Base-by-base conservation (phyloP, 2,113 vertebrate genomes). In the Nerophis ophidion region DNA sequence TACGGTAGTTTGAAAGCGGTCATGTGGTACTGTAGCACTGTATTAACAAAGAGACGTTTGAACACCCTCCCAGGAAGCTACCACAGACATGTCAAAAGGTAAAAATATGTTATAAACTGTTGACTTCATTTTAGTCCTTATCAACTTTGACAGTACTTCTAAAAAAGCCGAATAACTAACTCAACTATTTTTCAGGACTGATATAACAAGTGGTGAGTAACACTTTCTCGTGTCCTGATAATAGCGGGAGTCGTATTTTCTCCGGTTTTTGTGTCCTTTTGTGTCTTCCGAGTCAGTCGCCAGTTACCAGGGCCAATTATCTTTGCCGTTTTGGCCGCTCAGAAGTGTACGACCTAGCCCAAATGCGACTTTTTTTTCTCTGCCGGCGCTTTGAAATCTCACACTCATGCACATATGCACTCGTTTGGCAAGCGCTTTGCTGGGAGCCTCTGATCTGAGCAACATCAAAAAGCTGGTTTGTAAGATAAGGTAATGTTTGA, bases 401-500 rank as follows among this genome's bases (percentile, higher is more conserved):
- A 89, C 91, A 89, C 91, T 88, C 87, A 80, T 86, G 89, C 86
- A 87, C 91, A 89, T 26, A 26, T 26, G 38, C 38, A 44, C 40
- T 91, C 90, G 87, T 91, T 90, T 93, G 93, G 92, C 94, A 91
- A 89, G 84, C 84, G 79, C 90, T 91, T 91, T 66, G 88, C 92
- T 90, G 90, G 86, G 84, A 81, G 91, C 86, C 92, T 94, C 93
- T 93, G 92, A 94, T 94, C 93, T 93, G 85, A 69, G 89, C 91
- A 89, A 92, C 92, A 92, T 93, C 93, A 93, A 94, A 95, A 90
- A 92, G 85, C 91, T 89, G 90, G 92, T 93, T 91, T 93, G 92
- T 92, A 93, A 93, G 92, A 94, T 93, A 92, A 94, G 92, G 93
- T 92, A 88, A 92, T 90, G 93, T 93, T 90, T 96, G 93, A 94